Evolutionary conservation across 2,113 vertebrate species (phyloP), one percentile per base, ranked within the genome.

Genomic region (Phyllostomus discolor): DNA sequence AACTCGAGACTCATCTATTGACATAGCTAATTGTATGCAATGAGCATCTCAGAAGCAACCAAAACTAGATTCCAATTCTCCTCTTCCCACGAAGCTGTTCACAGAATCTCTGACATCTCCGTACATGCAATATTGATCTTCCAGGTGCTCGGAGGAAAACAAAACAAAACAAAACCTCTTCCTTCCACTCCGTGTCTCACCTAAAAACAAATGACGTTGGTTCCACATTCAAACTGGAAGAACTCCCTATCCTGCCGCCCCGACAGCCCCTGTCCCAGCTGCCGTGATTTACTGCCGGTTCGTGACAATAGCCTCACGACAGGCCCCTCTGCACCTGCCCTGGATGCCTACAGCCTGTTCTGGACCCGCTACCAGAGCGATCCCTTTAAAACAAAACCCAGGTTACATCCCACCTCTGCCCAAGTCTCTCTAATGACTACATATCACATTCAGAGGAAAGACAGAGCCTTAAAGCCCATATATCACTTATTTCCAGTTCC

Each of bases 391-490:
- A 57, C 4, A 86, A 48, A 79, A 67, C 24, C 48, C 20, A 41
- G 35, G 59, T 31, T 50, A 88, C 19, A 7, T 4, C 81, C 86
- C 14, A 59, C 1, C 2, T 72, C 43, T 91, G 15, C 38, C 92
- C 28, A 7, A 46, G 8, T 62, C 38, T 84, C 5, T n/a, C 48
- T 38, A 33, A 7, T 5, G 20, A 80, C 48, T 19, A 66, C 2
- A 20, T 33, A 69, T 46, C 2, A 1, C 48, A 83, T 5, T 80
- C 8, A 73, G 33, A 64, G 17, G 33, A 75, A 64, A 64, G 26
- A 7, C 3, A 73, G 41, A 19, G 35, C 12, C 31, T 14, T 66
- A 10, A 81, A n/a, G 22, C 11, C 2, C 10, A 0, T 5, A n/a
- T 7, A 24, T 31, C 12, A 57, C 72, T 79, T 19, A 12, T 33